Evolutionary conservation across 2,797 vertebrate genomes (phyloP).

Genomic region (Malurus leucopterus): DNA sequence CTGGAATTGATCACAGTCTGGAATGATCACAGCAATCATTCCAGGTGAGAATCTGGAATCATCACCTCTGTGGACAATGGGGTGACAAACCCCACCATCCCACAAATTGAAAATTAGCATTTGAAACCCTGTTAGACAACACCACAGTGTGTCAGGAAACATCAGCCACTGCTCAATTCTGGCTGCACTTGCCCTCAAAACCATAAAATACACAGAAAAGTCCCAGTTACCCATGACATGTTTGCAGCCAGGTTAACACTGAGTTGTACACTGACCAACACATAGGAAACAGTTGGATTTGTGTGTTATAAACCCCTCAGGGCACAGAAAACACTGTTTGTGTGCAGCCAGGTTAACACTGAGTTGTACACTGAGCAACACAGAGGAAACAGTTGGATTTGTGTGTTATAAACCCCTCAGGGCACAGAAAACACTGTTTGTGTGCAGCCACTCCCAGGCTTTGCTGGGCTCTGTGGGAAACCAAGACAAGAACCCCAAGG

Average conservation of each 20-base stretch:
- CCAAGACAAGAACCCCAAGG: neutral
- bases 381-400: too few species aligned
- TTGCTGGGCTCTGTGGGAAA: neutral
- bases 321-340: neutral
- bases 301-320: fast-evolving
- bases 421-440: fast-evolving
- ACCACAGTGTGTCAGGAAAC: fast-evolving
- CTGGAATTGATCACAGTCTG: too few species aligned
- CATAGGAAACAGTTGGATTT: fast-evolving
- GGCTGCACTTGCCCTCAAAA: neutral
- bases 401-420: too few species aligned
- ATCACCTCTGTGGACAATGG: fast-evolving
- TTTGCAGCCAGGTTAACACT: neutral
- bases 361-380: too few species aligned
- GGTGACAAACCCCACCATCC: neutral
- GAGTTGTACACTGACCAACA: neutral
- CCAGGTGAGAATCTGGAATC: neutral
- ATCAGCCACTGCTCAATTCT: neutral
- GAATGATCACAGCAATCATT: fast-evolving
- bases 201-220: fast-evolving
- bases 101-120: neutral
- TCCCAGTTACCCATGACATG: fast-evolving
- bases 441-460: neutral
- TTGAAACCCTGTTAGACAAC: fast-evolving
- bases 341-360: too few species aligned